Conservation (phyloP, 2,888 invertebrate genomes). For the Diloba caeruleocephala region DNA sequence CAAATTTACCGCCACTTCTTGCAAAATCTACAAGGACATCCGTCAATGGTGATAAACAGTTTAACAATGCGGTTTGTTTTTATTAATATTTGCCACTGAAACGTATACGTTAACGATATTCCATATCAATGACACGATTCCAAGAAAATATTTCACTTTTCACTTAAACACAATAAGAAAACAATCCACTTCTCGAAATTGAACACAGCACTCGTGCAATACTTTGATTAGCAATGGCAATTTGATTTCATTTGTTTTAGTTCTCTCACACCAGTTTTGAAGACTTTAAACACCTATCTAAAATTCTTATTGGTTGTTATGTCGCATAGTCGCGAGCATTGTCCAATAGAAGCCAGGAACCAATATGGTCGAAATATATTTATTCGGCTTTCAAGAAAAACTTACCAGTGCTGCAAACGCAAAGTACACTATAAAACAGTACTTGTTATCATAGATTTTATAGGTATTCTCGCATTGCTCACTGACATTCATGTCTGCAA, state of each 20-base stretch:
- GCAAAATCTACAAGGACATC: constrained; percentile 87
- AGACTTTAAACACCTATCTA: constrained; percentile 12
- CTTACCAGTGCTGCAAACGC: constrained; percentile 17
- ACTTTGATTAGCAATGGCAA: constrained; percentile 71
- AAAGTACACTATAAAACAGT: neutral
- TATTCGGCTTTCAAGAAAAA: constrained; percentile 8
- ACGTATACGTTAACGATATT: constrained; percentile 31
- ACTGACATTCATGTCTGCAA: too few species aligned
- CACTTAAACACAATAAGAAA: constrained; percentile 57
- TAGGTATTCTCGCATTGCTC: constrained; percentile 21
- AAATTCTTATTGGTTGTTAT: constrained; percentile 35
- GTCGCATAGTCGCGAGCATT: rapidly evolving
- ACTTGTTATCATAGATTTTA: too few species aligned
- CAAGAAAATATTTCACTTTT: constrained; percentile 49
- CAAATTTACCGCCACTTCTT: constrained; percentile 87
- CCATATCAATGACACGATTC: constrained; percentile 30
- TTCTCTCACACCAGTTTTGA: constrained; percentile 36
- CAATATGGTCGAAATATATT: neutral
- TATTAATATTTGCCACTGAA: constrained; percentile 47
- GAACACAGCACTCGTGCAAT: constrained; percentile 59
- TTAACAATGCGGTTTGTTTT: constrained; percentile 79
- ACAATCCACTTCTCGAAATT: constrained; percentile 58
- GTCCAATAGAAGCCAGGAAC: constrained; percentile 35
- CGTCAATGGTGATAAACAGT: constrained; percentile 88
- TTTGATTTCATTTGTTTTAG: constrained; percentile 65